Evolutionary conservation across 1,140 invertebrate species (phyloP).

Genomic region (Bombus waltoni): DNA sequence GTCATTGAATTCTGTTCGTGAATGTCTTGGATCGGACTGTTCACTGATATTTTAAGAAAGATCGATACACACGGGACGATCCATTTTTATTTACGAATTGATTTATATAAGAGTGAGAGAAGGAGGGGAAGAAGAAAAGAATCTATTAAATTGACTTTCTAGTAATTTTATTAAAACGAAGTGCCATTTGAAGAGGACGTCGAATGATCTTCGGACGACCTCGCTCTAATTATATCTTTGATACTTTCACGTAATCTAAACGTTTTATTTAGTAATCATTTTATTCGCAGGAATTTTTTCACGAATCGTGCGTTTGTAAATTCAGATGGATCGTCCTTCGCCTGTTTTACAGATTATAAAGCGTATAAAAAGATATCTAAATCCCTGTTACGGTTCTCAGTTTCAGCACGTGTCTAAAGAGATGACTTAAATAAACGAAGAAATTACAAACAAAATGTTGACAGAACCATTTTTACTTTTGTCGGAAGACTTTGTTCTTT

Average conservation of each 20-base stretch:
- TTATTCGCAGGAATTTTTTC: background rate
- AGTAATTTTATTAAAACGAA: background rate
- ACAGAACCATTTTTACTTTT: background rate
- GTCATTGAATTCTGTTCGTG: background rate
- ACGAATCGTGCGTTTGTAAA: background rate
- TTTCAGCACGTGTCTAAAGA: slow-evolving; percentile 14
- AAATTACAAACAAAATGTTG: background rate
- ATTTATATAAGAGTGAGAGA: background rate
- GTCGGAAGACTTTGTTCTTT: background rate
- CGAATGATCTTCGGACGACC: too few species aligned
- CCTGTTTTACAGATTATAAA: slow-evolving; percentile 2
- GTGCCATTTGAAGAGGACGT: background rate
- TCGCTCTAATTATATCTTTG: background rate
- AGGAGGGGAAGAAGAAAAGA: background rate
- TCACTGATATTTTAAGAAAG: background rate
- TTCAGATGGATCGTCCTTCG: background rate
- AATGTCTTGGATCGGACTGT: background rate
- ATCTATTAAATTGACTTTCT: background rate
- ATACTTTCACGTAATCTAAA: background rate
- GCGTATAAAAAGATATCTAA: background rate
- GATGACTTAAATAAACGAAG: slow-evolving; percentile 16
- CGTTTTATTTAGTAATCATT: background rate
- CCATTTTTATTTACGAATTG: background rate
- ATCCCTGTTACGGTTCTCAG: slow-evolving; percentile 25
- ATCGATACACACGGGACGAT: background rate